Evolutionary conservation across 2,888 invertebrate species (phyloP).

Genomic region (Hymenopus coronatus): DNA sequence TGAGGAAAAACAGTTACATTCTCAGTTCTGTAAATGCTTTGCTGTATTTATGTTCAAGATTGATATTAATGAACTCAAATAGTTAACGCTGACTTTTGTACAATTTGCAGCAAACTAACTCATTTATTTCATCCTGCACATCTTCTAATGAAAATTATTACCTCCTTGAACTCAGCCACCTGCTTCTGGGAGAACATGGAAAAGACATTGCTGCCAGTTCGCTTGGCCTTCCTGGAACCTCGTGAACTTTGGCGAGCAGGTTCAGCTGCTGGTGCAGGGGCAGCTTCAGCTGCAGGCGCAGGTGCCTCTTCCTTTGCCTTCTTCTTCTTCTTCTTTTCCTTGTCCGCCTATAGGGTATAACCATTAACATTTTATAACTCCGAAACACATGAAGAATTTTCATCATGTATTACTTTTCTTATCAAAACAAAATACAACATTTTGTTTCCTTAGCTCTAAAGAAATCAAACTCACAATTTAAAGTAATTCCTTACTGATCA

Average conservation of each 20-base stretch:
- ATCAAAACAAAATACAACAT: no score
- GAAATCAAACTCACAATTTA: no score
- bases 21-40: no score
- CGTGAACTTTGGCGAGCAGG: constrained; percentile 71
- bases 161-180: constrained; percentile 95
- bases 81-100: no score
- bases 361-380: constrained; percentile 24
- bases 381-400: not conserved
- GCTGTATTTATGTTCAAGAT: not conserved
- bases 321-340: constrained; percentile 89
- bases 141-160: constrained; percentile 43
- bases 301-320: constrained; percentile 77
- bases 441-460: no score
- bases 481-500: no score
- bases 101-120: no score
- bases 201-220: constrained; percentile 93
- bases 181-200: constrained; percentile 96
- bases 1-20: no score
- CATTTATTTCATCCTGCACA: no score
- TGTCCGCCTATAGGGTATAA: constrained; percentile 68
- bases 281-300: constrained; percentile 54
- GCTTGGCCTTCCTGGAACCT: constrained; percentile 80
- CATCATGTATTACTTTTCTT: no score
- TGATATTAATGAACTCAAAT: not conserved
- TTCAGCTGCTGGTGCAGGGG: constrained; percentile 64